Percentiles rank a stretch among this genome's conserved stretches.
phyloP scores from a whole-genome alignment of 2,113 vertebrate genomes.

The Corythaixoides concolor region DNA sequence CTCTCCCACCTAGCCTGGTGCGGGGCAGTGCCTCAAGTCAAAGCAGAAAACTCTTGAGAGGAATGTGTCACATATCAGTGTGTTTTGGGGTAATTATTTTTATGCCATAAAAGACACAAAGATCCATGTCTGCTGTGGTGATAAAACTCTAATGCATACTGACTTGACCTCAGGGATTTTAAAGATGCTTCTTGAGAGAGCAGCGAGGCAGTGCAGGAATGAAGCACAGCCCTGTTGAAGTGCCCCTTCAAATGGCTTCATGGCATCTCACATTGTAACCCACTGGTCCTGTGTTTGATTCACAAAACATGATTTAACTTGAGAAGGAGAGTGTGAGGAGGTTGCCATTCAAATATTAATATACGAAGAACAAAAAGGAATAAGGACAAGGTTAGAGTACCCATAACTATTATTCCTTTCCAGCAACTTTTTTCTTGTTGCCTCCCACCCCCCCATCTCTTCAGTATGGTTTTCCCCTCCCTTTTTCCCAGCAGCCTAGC shows the following conservation, averaged over 20 bases:
- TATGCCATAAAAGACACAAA: background rate
- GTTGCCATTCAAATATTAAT: background rate
- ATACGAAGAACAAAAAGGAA: background rate
- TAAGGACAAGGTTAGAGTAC: background rate
- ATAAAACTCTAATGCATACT: background rate
- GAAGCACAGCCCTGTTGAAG: background rate
- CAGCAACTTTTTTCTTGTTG: background rate
- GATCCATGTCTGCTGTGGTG: fast-evolving
- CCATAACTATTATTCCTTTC: background rate
- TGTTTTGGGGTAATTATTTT: background rate
- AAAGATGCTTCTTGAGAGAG: background rate
- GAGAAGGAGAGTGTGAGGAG: background rate
- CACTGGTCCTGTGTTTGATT: background rate
- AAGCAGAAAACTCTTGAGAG: background rate
- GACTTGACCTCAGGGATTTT: background rate
- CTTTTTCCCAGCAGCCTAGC: background rate
- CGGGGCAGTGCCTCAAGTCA: background rate
- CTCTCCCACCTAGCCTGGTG: background rate
- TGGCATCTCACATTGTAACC: background rate
- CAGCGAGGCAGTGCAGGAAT: background rate
- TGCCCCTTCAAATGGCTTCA: background rate
- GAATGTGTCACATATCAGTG: background rate
- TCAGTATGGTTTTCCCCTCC: background rate
- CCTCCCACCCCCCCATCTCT: background rate
- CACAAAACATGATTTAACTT: background rate